Conservation (phyloP, 1,140 invertebrate species). For the Colletes latitarsis region DNA sequence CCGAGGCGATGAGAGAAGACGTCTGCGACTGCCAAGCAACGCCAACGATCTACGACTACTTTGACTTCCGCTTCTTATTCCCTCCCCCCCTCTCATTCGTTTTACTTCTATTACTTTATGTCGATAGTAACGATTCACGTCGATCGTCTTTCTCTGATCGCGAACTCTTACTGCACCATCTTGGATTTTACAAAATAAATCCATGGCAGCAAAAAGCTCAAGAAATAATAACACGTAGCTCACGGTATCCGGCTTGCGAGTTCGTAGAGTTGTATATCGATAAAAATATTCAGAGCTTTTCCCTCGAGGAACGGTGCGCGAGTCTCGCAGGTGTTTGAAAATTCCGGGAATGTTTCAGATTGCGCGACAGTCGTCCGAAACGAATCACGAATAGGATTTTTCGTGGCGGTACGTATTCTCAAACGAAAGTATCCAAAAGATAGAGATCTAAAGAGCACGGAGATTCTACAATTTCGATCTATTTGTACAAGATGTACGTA, state of each 20-base stretch:
- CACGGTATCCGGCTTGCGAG: too few relatives aligned
- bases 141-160: too few relatives aligned
- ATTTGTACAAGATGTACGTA: too few relatives aligned
- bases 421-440: too few relatives aligned
- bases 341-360: background rate
- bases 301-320: background rate
- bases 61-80: background rate
- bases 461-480: too few relatives aligned
- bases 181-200: too few relatives aligned
- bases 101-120: background rate
- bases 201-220: too few relatives aligned
- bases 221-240: too few relatives aligned
- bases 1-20: background rate
- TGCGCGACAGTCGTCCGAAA: background rate
- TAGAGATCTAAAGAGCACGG: too few relatives aligned
- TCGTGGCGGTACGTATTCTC: background rate
- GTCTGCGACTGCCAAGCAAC: background rate
- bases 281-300: background rate
- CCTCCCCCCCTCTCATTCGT: background rate
- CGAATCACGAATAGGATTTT: background rate
- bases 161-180: too few relatives aligned
- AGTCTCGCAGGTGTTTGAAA: background rate
- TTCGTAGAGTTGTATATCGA: background rate
- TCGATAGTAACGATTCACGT: too few relatives aligned
- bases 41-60: background rate